Base-by-base conservation (phyloP, 1,140 invertebrate species). In the Stegodyphus dumicola region DNA sequence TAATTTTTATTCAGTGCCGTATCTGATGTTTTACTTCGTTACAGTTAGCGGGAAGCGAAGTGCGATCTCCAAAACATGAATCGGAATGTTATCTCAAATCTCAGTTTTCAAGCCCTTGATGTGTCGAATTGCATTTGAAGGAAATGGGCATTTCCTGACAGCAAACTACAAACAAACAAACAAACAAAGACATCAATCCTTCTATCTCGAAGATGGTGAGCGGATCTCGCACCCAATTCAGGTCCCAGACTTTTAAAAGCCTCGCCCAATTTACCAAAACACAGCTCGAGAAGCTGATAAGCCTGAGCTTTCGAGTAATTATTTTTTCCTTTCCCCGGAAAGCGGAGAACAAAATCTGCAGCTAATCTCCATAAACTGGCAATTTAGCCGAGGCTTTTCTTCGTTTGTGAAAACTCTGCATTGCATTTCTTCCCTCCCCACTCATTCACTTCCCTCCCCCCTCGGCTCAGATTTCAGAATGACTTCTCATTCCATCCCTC, bases 341-440 rank as follows among this genome's bases (percentile, higher is more conserved):
- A 79, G 65, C 65, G 65, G 13, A 67, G 65, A 67, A 71, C 71
- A 76, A 85, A 85, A 85, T 85, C 81, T 85, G 74, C 73, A 76
- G 81, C 81, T 85, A 85, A 85, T 85, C 81, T 85, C 81, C 81
- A 85, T 85, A 85, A 85, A 85, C 73, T 85, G 81, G 81, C 73
- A 85, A 85, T 85, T 85, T 85, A 75, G 64, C 17, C 64, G 18
- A 33, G 81, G 81, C 60, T 76, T 85, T 85, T 85, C 81, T 85
- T 85, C 81, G 81, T 76, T 85, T 85, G 81, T 85, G 81, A 76
- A 85, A 85, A 77, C 74, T 83, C 60, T 60, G n/a, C 15, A 52
- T 53, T 53, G n/a, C n/a, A 33, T 17, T 67, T 49, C 60, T 17
- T 13, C 69, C 53, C 60, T n/a, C 56, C 48, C 64, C 60, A 11